Evolutionary conservation across 1,140 invertebrate genomes (phyloP), one percentile per base, ranked within the genome.

Genomic region (Papilio polyxenes): DNA sequence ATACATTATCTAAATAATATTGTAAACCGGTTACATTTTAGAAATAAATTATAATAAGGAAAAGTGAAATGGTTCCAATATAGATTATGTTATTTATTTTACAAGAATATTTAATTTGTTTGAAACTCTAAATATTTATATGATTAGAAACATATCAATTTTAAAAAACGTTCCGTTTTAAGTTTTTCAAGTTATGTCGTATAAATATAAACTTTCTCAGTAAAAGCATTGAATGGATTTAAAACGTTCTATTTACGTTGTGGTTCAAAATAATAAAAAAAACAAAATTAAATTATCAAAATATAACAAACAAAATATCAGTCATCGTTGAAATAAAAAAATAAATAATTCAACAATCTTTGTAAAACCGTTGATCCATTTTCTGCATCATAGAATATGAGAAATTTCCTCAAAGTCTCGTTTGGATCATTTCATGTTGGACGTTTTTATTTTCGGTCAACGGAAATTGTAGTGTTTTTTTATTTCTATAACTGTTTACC

Each of bases 361-460:
- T 49, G 17, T 75, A 23, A 11, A 20, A 49, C 74, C 23, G 74
- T 49, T 44, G 74, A 75, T 44, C 74, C 74, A 75, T 75, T 75
- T 75, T 49, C 40, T 75, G 74, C 74, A 48, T 49, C n/a, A 75
- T 49, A 49, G 74, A n/a, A 49, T 75, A n/a, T 44, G 44, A 75
- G 9, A 9, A 49, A 49, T 75, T 75, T 75, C 4, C 44, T 10
- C 48, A 6, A 40, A 75, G 17, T 48, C 2, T 49, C 17, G n/a
- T 75, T 75, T 49, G 72, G 40, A 1, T 15, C 10, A 44, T 75
- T 75, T 44, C 10, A 48, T 48, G 8, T 74, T 11, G 37, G 48
- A 11, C 4, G n/a, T 75, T 75, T 75, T 75, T 75, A 15, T 72
- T 72, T 72, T 40, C 37, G 13, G 31, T 37, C 65, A 72, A 37